Conservation (phyloP, 2,113 vertebrate genomes). For the Tachycineta bicolor region DNA sequence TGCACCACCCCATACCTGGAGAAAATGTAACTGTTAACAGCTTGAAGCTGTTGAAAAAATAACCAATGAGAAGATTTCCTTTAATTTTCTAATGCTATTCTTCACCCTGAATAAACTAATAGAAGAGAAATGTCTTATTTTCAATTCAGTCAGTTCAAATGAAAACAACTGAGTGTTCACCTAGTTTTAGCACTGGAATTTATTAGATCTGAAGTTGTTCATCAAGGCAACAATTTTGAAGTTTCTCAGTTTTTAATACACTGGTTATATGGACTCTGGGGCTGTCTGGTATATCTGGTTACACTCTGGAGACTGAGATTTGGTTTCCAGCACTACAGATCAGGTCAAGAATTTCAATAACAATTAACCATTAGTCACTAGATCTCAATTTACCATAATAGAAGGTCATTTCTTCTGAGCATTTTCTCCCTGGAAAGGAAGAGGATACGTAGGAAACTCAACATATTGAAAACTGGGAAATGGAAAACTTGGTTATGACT, state of each 20-base stretch:
- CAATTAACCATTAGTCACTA: conserved; percentile 75
- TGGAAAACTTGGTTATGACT: not conserved
- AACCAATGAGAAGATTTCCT: conserved; percentile 59
- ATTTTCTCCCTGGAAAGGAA: conserved; percentile 37
- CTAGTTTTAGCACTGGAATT: conserved; percentile 60
- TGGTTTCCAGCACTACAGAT: conserved; percentile 69
- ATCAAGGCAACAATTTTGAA: conserved; percentile 69
- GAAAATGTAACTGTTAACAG: conserved; percentile 74
- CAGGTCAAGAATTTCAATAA: conserved; percentile 74
- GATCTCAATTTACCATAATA: conserved; percentile 65
- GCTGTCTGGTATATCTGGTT: conserved; percentile 63
- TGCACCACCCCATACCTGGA: conserved; percentile 65
- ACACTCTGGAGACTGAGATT: conserved; percentile 67
- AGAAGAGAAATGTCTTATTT: conserved; percentile 62
- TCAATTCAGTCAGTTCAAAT: conserved; percentile 57
- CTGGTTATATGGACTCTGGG: conserved; percentile 45
- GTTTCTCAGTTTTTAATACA: conserved; percentile 65
- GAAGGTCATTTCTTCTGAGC: conserved; percentile 56
- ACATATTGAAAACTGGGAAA: not conserved
- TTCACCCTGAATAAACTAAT: conserved; percentile 66
- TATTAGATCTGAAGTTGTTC: conserved; percentile 52
- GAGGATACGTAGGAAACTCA: not conserved
- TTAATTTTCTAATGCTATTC: conserved; percentile 60
- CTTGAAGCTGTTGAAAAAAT: conserved; percentile 75
- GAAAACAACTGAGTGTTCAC: conserved; percentile 46